Evolutionary conservation across 23 tunicate genomes (phyloP), one percentile per base, ranked within the genome.

Genomic region (Clavelina lepadiformis): DNA sequence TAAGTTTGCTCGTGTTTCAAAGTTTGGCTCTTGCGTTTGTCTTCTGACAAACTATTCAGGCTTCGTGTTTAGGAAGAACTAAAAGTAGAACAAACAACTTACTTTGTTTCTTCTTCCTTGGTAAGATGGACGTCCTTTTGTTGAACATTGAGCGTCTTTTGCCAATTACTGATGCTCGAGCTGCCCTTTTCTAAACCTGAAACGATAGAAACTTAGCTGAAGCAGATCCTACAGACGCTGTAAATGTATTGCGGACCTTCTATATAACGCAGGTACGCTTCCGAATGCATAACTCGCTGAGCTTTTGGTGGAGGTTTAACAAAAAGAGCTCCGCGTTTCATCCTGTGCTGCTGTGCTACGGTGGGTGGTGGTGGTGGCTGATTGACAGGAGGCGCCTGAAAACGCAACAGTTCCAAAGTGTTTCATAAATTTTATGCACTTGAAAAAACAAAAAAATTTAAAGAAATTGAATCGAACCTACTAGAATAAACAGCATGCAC

Each of bases 251-350:
- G 35, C 31, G 2, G 3, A 88, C 97, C 75, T 75, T 89, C 97
- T 37, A 89, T 89, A 54, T 89, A 89, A 6, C 80, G 68, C 6
- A 81, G 76, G 41, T 89, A 89, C 5, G 97, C 97, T 49, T 89
- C 97, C 3, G 97, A 89, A 75, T 89, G 97, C 80, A 82, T 73
- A 29, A 89, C 80, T 29, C 97, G 62, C 55, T 89, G 85, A 4
- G 86, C 83, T 58, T 89, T 89, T 3, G 97, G 89, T 11, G 97
- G 97, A 5, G 97, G 97, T 44, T 75, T 68, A 46, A 89, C 78
- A 52, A 89, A 89, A 31, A 89, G 70, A n/a, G 97, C 79, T n/a
- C 97, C 97, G 35, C 89, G 51, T 27, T 78, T 76, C 64, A 70
- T 38, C 2, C 93, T 68, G 47, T 78, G 84, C 25, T 67, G 55